Percentiles rank a stretch among this genome's conserved stretches.
phyloP scores from a whole-genome alignment of 2,797 vertebrate species.

The Sebastes hopkinsi region DNA sequence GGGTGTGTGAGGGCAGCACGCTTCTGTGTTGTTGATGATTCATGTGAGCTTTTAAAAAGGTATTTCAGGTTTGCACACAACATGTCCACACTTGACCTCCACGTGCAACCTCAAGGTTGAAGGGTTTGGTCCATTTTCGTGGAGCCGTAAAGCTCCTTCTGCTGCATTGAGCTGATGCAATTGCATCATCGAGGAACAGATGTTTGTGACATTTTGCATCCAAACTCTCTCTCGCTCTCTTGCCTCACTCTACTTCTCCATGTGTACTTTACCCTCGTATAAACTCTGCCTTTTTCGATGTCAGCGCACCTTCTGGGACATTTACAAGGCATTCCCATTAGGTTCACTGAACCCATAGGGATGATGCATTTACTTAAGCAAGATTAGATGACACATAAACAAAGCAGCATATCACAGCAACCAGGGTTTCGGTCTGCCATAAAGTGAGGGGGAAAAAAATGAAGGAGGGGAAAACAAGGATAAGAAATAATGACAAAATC shows the following conservation, averaged over 20 bases:
- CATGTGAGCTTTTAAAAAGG: slow-evolving; percentile 8
- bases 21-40: slow-evolving; percentile 33
- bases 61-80: slow-evolving; percentile 22
- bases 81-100: slow-evolving; percentile 41
- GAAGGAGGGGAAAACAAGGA: slow-evolving; percentile 34
- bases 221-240: slow-evolving; percentile 44
- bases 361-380: slow-evolving; percentile 51
- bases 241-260: slow-evolving; percentile 26
- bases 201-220: slow-evolving; percentile 69
- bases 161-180: not conserved
- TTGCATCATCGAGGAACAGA: slow-evolving; percentile 72
- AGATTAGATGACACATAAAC: slow-evolving; percentile 65
- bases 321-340: slow-evolving; percentile 49
- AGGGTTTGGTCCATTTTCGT: slow-evolving; percentile 43
- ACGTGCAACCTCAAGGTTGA: slow-evolving; percentile 23
- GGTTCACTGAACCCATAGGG: slow-evolving; percentile 32
- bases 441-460: not conserved
- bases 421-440: slow-evolving; percentile 18
- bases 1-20: slow-evolving; percentile 26
- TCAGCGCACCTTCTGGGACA: slow-evolving; percentile 52
- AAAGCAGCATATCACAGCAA: slow-evolving; percentile 60
- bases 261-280: slow-evolving; percentile 19
- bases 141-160: slow-evolving; percentile 26
- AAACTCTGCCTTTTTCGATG: slow-evolving; percentile 39
- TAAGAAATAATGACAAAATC: slow-evolving; percentile 65